Evolutionary conservation across 2,888 invertebrate genomes (phyloP), one percentile per base, ranked within the genome.

Genomic region (Escarpia spicata): DNA sequence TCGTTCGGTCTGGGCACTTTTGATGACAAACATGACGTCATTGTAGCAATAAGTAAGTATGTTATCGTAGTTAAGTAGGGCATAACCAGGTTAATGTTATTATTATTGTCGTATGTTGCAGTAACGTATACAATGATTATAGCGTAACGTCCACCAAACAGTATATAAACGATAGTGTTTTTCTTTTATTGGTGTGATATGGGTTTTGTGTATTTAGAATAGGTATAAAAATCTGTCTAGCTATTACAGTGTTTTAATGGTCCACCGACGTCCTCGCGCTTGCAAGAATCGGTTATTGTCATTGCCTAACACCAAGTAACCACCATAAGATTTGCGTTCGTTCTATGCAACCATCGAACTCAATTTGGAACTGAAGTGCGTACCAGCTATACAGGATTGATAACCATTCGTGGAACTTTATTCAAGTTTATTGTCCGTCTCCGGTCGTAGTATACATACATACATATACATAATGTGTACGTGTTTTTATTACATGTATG

Each of bases 1-100:
- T 89, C 90, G 75, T 93, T 93, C 43, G 90, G 90, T 31, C 92
- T 93, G 9, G 93, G 92, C 92, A 90, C 52, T 58, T 92, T 75
- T 44, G 91, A 75, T 37, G 60, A 89, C 19, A 90, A 45, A 37
- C 91, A 92, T 8, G 91, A 91, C 44, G 90, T 92, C 37, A 93
- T 93, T 12, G 52, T 58, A 26, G 93, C 91, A 4, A 92, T 93
- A 19, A 92, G 93, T 93, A 90, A 37, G 92, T 10, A 75, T 26
- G 26, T 75, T 75, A 75, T 75, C 26, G 75, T 75, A 75, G 3
- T 37, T 37, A 37, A 37, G 37, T 75, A n/a, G 52, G 12, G 52
- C 52, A 9, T 52, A 52, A 75, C 75, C 75, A 75, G 75, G 19
- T 75, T 26, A 26, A 75, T 75, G 19, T 2, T 4, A 75, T 3